phyloP scores from a whole-genome alignment of 2,113 vertebrate species.

The Caranx melampygus region DNA sequence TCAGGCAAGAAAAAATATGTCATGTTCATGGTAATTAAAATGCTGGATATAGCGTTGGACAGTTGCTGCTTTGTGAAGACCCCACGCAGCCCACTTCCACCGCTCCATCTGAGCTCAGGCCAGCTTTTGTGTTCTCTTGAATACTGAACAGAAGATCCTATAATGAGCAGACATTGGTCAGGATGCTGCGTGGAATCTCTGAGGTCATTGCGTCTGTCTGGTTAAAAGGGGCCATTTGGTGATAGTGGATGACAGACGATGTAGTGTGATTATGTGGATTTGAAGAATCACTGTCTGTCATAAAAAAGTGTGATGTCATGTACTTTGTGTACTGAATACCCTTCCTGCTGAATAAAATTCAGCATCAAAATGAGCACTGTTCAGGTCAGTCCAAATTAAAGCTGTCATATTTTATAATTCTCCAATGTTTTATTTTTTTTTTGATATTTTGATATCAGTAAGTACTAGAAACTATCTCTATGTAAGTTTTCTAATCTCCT shows the following conservation, averaged over 20 bases:
- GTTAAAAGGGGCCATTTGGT: conserved; percentile 49
- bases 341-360: conserved; percentile 3
- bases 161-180: conserved; percentile 28
- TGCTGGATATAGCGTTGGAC: conserved; percentile 31
- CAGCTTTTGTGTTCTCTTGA: conserved; percentile 51
- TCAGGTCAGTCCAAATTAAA: neutral
- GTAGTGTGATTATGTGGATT: conserved; percentile 30
- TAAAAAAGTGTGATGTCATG: conserved; percentile 2
- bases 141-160: conserved; percentile 50
- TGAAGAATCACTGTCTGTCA: conserved; percentile 29
- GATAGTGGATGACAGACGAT: conserved; percentile 55
- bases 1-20: conserved; percentile 6
- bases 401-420: too few relatives aligned
- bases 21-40: conserved; percentile 35
- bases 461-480: too few relatives aligned
- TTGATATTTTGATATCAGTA: too few relatives aligned
- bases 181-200: conserved; percentile 54
- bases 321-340: conserved; percentile 18
- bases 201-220: conserved; percentile 48
- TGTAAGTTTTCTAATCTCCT: too few relatives aligned
- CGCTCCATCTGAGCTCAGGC: conserved; percentile 28
- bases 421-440: too few relatives aligned
- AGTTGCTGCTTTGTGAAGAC: conserved; percentile 61
- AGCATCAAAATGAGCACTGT: neutral
- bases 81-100: neutral